These are phyloP conservation scores for Schlechtendalia chinensis DNA, from an alignment of 1,140 invertebrate genomes.

Conservation along the genomic window DNA sequence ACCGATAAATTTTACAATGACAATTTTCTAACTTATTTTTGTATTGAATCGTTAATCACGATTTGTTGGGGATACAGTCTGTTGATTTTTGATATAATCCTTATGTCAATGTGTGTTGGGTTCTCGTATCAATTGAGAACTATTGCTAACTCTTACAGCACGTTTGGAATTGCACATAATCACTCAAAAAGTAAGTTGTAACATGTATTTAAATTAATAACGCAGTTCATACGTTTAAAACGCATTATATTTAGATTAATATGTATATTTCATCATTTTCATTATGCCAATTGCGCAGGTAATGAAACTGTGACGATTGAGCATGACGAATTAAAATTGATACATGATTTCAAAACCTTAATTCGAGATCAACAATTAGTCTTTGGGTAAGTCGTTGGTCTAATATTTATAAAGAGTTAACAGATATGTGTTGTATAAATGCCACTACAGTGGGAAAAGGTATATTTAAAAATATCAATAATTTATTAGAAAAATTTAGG, in stretches of 20 bases:
- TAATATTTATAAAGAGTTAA: no score
- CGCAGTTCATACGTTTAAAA: no score
- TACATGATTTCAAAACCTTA: background rate
- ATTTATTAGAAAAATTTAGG: no score
- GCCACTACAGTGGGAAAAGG: no score
- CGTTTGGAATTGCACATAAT: background rate
- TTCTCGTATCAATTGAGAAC: background rate
- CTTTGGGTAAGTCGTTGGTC: background rate
- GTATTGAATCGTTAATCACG: background rate
- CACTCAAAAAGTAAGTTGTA: background rate
- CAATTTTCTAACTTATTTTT: background rate
- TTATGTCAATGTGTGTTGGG: background rate
- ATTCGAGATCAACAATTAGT: background rate
- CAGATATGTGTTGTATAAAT: no score
- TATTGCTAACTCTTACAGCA: background rate
- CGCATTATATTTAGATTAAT: no score
- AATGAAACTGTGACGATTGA: background rate
- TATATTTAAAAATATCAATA: no score
- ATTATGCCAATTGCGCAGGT: no score
- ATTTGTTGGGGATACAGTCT: background rate
- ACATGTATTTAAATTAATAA: background rate
- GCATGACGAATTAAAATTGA: no score
- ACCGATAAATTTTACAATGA: conserved; percentile 6
- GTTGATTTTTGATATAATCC: background rate
- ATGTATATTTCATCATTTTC: background rate